Evolutionary conservation across 2,797 vertebrate genomes (phyloP), one percentile per base, ranked within the genome.

Genomic region (Enteromius thamalakanensis): DNA sequence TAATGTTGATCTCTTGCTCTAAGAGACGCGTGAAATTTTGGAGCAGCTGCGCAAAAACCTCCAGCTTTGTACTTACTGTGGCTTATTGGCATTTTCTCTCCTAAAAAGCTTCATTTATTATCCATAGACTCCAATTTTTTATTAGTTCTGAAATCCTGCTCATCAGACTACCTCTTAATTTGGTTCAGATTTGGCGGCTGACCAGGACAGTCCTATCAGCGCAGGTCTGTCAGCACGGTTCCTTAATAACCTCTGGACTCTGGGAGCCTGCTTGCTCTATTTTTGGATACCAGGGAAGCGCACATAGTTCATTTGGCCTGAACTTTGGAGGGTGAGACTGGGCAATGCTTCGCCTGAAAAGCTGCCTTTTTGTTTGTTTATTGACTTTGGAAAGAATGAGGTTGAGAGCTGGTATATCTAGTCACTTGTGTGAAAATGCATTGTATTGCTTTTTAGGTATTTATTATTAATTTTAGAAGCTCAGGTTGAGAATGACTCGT

Each of bases 231-330:
- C 80, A 86, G 87, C 86, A 34, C 34, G 64, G 53, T 79, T 83
- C 79, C 87, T 86, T 86, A 88, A 88, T 87, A 89, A 84, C 76
- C 83, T 76, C 84, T 68, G 88, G 84, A 86, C 74, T 82, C n/a
- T 11, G 82, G 89, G 84, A 80, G 87, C 32, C 49, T 83, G 81
- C 69, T 26, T 62, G 81, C 58, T 91, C 90, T 94, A 93, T 93
- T 93, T 93, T 93, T 86, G 90, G 92, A 92, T 21, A 76, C 67
- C 87, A 80, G 88, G 87, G 79, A 92, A 76, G n/a, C n/a, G 85
- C 67, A 83, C 89, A 88, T 86, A 87, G 85, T 72, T 76, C 82
- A 79, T 80, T 58, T 89, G 72, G 60, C 78, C 58, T 92, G 90
- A 89, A 92, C 91, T 89, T 91, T 90, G 85, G 81, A 86, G 77